Evolutionary conservation across 2,113 vertebrate species (phyloP), one percentile per base, ranked within the genome.

Genomic region (Diglossa brunneiventris): DNA sequence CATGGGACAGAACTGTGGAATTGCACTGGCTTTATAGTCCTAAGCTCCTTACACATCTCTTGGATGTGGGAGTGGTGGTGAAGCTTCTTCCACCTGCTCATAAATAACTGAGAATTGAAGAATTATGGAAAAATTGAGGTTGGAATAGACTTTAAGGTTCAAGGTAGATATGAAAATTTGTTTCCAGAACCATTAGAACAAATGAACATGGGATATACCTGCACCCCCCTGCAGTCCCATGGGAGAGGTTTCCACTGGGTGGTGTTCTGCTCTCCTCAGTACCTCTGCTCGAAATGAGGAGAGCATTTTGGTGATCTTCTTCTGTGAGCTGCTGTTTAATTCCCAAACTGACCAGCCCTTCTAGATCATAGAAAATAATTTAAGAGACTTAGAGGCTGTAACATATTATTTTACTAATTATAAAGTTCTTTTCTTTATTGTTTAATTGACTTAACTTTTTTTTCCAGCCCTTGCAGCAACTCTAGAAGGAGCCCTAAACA

Each of bases 401-500:
- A 35, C 0, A 2, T 28, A 33, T 28, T 4, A 5, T 11, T 90
- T 68, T 28, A 37, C 44, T 80, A 11, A 15, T 30, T 44, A 18
- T 14, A 11, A 41, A 23, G 21, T 76, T 64, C 9, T 88, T 79
- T 58, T 72, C 31, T 62, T 28, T 46, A 6, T 27, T 27, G 41
- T 67, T 78, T 63, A 35, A 47, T 67, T 59, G 15, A n/a, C 31
- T 81, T 81, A 64, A 72, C 33, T 64, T 37, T 73, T 61, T 59
- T 92, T 58, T 53, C 28, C 94, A 99, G 99, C 98, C 64, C 90
- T 99, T 87, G 98, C 98, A 22, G 96, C 94, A 49, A 95, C 83
- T 63, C 97, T 99, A 35, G 99, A 99, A 89, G 98, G 98, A 27
- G 96, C 98, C 7, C 96, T 99, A 23, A 98, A 97, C 9, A 90